Percentiles rank a stretch among this genome's conserved stretches.
Conservation (phyloP, 1,140 invertebrate genomes). For the Drosophila seguyi region DNA sequence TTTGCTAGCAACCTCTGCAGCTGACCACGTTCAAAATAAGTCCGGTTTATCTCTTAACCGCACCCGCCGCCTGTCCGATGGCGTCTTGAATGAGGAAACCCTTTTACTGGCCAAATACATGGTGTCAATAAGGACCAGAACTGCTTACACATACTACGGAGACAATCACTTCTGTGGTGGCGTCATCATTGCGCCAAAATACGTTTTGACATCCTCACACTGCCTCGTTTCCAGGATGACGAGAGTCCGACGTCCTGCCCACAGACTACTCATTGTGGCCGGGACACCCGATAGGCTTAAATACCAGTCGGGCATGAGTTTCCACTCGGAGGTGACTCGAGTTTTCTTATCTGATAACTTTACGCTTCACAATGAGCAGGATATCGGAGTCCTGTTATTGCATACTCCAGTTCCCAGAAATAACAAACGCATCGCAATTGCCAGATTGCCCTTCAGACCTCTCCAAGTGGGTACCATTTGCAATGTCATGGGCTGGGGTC, state of each 20-base stretch:
- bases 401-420: background rate
- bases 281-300: conserved; percentile 43
- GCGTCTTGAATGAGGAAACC: background rate
- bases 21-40: background rate
- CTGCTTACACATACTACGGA: conserved; percentile 29
- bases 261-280: conserved; percentile 36
- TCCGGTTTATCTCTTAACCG: background rate
- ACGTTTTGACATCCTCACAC: conserved; percentile 38
- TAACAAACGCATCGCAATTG: conserved; percentile 3
- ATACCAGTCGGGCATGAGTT: background rate
- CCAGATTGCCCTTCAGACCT: background rate
- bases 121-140: conserved; percentile 52
- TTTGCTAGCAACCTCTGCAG: background rate
- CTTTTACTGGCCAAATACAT: conserved; percentile 18
- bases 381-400: conserved; percentile 31
- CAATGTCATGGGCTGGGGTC: conserved; percentile 50
- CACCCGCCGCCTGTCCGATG: background rate
- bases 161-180: conserved; percentile 64
- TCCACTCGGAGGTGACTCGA: conserved; percentile 11
- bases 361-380: conserved; percentile 42
- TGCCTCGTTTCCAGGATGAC: conserved; percentile 32
- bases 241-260: conserved; percentile 14
- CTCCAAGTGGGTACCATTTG: background rate
- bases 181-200: conserved; percentile 15
- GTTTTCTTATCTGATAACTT: conserved; percentile 43